Evolutionary conservation across 2,113 vertebrate genomes (phyloP).

Genomic region (Amblyopsis rosae): DNA sequence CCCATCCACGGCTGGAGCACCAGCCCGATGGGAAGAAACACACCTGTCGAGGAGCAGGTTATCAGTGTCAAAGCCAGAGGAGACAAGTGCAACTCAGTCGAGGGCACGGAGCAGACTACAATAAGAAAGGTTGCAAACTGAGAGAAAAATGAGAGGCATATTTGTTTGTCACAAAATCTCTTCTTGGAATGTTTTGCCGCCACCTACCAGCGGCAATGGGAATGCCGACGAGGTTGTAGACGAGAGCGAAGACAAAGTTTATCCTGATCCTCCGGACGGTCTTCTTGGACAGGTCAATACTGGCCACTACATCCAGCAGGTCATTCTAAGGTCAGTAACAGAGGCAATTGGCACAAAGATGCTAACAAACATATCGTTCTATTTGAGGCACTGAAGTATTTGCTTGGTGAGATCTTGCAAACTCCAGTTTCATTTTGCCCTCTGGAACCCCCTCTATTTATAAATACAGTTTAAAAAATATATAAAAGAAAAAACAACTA

Average conservation of each 20-base stretch:
- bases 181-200: no score
- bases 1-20: conserved; percentile 98
- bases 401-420: no score
- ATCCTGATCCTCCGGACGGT: conserved; percentile 90
- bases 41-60: conserved; percentile 70
- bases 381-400: no score
- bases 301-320: conserved; percentile 91
- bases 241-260: conserved; percentile 92
- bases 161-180: no score
- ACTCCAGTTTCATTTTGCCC: no score
- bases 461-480: no score
- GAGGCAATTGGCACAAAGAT: background rate
- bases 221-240: conserved; percentile 95
- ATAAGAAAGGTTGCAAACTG: background rate
- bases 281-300: conserved; percentile 94
- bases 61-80: background rate
- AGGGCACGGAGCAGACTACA: background rate
- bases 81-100: background rate
- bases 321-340: conserved; percentile 80
- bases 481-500: no score
- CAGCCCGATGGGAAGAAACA: conserved; percentile 89
- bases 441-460: no score
- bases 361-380: background rate
- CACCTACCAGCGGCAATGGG: conserved; percentile 91
- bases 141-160: background rate